Evolutionary conservation across 2,113 vertebrate genomes (phyloP).

Genomic region (Arenaria interpres): DNA sequence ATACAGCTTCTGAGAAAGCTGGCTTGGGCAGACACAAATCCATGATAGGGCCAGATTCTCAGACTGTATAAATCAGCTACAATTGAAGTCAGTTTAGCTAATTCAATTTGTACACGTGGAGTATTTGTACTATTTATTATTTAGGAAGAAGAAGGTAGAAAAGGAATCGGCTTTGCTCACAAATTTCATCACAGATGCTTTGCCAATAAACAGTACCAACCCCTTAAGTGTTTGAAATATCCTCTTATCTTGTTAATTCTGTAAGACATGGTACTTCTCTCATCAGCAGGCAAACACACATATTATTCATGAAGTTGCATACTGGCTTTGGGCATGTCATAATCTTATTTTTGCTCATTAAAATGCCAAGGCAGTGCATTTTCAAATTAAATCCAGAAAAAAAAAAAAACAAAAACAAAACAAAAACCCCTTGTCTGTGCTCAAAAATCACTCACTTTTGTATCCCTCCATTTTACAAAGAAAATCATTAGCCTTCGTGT

Average conservation of each 20-base stretch:
- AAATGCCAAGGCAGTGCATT: not conserved
- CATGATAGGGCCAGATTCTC: not conserved
- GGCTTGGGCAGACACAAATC: not conserved
- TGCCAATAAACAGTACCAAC: not conserved
- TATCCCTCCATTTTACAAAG: not conserved
- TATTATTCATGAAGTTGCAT: constrained; percentile 1
- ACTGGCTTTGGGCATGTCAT: not conserved
- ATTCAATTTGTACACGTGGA: not conserved
- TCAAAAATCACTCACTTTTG: not conserved
- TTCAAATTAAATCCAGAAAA: not conserved
- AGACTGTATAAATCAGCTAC: not conserved
- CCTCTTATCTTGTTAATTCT: constrained; percentile 15
- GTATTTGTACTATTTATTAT: not conserved
- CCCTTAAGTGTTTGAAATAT: not conserved
- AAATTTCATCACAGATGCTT: not conserved
- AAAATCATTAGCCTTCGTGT: not conserved
- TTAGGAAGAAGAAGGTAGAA: not conserved
- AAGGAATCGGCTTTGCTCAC: not conserved
- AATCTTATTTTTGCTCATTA: constrained; percentile 19
- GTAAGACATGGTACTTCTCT: not conserved
- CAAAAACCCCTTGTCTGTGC: not conserved
- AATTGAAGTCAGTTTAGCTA: not conserved
- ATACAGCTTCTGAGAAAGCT: not conserved
- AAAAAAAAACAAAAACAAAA: not conserved
- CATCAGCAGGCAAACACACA: not conserved